Conservation (phyloP, 2,797 vertebrate species). For the Allobates femoralis region DNA sequence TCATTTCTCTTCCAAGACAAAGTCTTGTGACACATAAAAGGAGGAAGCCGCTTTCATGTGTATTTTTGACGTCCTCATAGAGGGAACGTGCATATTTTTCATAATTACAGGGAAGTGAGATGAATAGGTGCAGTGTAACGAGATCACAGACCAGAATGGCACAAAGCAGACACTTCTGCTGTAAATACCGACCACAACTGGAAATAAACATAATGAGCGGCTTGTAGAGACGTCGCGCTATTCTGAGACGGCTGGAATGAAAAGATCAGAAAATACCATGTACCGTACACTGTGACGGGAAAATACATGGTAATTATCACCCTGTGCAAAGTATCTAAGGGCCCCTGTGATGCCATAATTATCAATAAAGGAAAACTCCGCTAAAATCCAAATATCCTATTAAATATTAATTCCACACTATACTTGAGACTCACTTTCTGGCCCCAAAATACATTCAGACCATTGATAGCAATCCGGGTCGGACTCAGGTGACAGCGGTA, state of each 20-base stretch:
- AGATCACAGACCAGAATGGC: slow-evolving; percentile 17
- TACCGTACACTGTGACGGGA: not conserved
- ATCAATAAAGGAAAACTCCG: not conserved
- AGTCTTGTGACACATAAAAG: not conserved
- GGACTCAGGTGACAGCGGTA: no score
- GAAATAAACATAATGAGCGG: slow-evolving; percentile 54
- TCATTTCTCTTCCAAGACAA: not conserved
- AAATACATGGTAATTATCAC: not conserved
- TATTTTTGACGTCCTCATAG: slow-evolving; percentile 18
- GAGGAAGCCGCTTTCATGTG: slow-evolving; percentile 10
- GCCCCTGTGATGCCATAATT: not conserved
- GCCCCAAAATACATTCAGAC: no score
- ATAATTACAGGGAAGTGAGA: slow-evolving; percentile 48
- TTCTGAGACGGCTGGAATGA: not conserved
- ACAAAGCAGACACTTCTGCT: not conserved
- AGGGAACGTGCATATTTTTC: slow-evolving; percentile 1
- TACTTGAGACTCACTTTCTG: not conserved
- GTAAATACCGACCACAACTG: not conserved
- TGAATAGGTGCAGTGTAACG: slow-evolving; percentile 19
- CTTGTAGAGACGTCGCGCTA: not conserved
- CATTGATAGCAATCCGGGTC: no score
- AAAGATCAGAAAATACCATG: not conserved
- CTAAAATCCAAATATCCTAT: no score
- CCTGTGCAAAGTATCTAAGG: not conserved
- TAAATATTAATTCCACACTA: no score